These are phyloP conservation scores for Amorpha juglandis DNA, from an alignment of 2,888 invertebrate genomes.

Conservation along the genomic window DNA sequence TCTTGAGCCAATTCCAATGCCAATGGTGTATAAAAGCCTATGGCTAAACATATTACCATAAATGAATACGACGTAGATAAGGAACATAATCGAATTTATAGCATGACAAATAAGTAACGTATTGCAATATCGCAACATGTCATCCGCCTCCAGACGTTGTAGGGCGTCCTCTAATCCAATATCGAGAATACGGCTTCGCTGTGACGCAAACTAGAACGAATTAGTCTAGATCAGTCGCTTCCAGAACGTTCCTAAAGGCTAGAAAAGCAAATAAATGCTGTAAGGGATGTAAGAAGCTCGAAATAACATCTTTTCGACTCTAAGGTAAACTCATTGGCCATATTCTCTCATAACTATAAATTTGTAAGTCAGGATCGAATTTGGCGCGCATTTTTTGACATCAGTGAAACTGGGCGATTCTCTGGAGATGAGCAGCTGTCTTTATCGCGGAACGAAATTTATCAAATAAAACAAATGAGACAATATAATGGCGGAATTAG, in stretches of 20 bases:
- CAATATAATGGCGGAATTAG: too few relatives aligned
- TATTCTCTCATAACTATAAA: too few relatives aligned
- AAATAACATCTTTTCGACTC: too few relatives aligned
- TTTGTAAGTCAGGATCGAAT: too few relatives aligned
- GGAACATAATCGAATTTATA: slow-evolving; percentile 14
- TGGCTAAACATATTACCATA: background rate
- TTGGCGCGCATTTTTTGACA: too few relatives aligned
- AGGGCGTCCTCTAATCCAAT: slow-evolving; percentile 33
- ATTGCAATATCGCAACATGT: slow-evolving; percentile 12
- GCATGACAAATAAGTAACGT: slow-evolving; percentile 8
- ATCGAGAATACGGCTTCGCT: slow-evolving; percentile 30
- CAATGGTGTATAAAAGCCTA: background rate
- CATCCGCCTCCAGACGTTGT: background rate
- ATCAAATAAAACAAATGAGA: too few relatives aligned
- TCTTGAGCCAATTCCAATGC: too few relatives aligned
- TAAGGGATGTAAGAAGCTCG: too few relatives aligned
- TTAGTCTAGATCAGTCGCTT: background rate
- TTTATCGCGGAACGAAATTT: too few relatives aligned
- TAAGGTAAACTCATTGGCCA: too few relatives aligned
- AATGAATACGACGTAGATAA: background rate
- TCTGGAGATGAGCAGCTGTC: too few relatives aligned
- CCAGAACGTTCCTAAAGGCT: background rate
- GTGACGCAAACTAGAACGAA: slow-evolving; percentile 15
- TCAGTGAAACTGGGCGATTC: too few relatives aligned
- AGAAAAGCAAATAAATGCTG: background rate